Conservation (phyloP, 2,797 vertebrate species). For the Coregonus sp. region DNA sequence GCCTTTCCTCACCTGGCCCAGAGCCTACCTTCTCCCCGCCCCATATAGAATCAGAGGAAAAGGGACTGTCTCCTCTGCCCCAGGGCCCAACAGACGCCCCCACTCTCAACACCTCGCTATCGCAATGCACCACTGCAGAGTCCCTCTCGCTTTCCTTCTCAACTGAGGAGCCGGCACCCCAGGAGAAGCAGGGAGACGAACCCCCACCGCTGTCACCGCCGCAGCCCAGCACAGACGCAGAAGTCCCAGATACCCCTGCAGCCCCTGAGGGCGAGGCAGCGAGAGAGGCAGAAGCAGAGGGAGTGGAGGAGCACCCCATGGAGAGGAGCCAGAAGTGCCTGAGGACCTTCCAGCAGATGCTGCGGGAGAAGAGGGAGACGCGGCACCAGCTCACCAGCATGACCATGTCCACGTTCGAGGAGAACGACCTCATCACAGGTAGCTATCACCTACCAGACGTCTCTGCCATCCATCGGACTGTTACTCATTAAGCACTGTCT, state of each 20-base stretch:
- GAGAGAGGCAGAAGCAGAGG: slow-evolving; percentile 21
- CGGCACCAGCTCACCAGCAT: slow-evolving; percentile 83
- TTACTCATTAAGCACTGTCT: not conserved
- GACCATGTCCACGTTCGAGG: slow-evolving; percentile 81
- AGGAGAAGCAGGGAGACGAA: slow-evolving; percentile 30
- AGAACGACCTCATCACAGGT: slow-evolving; percentile 79
- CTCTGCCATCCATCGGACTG: not conserved
- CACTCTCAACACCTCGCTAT: slow-evolving; percentile 52
- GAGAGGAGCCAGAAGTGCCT: slow-evolving; percentile 79
- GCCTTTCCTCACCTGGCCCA: not conserved
- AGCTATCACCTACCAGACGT: slow-evolving; percentile 27
- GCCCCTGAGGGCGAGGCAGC: slow-evolving; percentile 22
- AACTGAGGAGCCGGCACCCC: slow-evolving; percentile 39
- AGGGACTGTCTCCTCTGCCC: slow-evolving; percentile 24
- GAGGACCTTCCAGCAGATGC: slow-evolving; percentile 91
- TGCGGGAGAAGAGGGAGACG: slow-evolving; percentile 88
- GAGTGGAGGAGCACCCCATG: slow-evolving; percentile 16
- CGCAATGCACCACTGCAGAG: slow-evolving; percentile 65
- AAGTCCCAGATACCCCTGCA: slow-evolving; percentile 10
- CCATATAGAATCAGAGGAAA: not conserved
- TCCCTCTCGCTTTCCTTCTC: slow-evolving; percentile 51
- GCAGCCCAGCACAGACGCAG: slow-evolving; percentile 8
- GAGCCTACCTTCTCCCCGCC: slow-evolving; percentile 29
- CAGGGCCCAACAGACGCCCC: slow-evolving; percentile 36
- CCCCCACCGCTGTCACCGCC: not conserved